Conservation (phyloP, 2,113 vertebrate genomes). For the Hippocampus guttulatus region DNA sequence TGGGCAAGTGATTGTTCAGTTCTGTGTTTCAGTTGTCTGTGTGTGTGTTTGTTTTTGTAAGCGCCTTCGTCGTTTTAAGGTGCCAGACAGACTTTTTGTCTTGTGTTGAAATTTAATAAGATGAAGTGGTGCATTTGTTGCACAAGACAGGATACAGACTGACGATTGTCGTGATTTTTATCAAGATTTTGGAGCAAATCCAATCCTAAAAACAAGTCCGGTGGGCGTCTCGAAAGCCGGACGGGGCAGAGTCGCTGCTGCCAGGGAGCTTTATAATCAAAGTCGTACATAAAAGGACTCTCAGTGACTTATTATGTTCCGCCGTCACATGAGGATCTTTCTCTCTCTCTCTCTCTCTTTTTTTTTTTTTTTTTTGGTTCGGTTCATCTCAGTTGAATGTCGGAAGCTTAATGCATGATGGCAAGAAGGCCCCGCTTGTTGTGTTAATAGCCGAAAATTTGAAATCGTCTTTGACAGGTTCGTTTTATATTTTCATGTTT, state of each 20-base stretch:
- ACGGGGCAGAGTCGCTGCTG: slow-evolving; percentile 21
- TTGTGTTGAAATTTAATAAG: slow-evolving; percentile 18
- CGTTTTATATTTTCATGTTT: too few relatives aligned
- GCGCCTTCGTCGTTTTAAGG: slow-evolving; percentile 3
- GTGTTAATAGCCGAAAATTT: neutral
- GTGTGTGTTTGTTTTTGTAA: neutral
- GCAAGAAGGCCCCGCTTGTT: neutral
- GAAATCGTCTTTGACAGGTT: neutral
- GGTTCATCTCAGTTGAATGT: neutral
- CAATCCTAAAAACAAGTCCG: slow-evolving; percentile 34
- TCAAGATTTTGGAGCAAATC: neutral
- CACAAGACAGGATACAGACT: neutral
- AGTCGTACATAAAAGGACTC: slow-evolving; percentile 16
- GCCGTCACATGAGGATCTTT: slow-evolving; percentile 5
- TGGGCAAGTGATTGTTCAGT: slow-evolving; percentile 16
- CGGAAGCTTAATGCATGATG: slow-evolving; percentile 1
- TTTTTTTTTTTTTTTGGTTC: neutral
- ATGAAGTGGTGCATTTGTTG: slow-evolving; percentile 25
- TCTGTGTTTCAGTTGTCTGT: slow-evolving; percentile 1
- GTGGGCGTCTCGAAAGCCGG: slow-evolving; percentile 25
- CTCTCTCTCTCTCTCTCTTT: slow-evolving; percentile 1
- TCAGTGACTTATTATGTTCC: slow-evolving; percentile 12
- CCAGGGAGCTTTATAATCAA: slow-evolving; percentile 24
- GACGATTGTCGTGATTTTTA: slow-evolving; percentile 9
- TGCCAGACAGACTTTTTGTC: slow-evolving; percentile 2